Evolutionary conservation across 2,797 vertebrate species (phyloP), one percentile per base, ranked within the genome.

Genomic region (Alcedo quadribrachys): DNA sequence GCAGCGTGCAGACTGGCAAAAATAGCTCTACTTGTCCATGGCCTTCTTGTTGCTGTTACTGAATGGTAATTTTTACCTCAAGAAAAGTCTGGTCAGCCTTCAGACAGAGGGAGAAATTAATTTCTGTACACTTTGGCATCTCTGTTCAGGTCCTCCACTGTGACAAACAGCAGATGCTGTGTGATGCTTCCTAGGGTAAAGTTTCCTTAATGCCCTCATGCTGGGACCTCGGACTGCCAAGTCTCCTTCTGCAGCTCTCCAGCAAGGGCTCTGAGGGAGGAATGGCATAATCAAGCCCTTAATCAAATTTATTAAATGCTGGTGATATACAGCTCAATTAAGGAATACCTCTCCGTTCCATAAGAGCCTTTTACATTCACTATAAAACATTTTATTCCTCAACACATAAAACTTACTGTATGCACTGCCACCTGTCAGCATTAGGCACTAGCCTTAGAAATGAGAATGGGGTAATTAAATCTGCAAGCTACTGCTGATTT

Each of bases 281-380:
- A 79, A 90, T 30, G 73, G 54, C 74, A 60, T 73, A 89, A 80
- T 88, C 66, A 81, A 88, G 48, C 33, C 37, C 45, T 91, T 93
- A 57, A 95, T 89, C 35, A 88, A 70, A 86, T 89, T 74, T 85
- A 91, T 85, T 89, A 92, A 92, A 85, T 68, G 54, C 37, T 90
- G 45, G 55, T 95, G 94, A 96, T 94, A 85, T 96, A 95, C 66
- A 93, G 50, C 33, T 66, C 91, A 95, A 88, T 96, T 94, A 95
- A 92, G 85, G 68, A 85, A 81, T 89, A 84, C 50, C n/a, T 87
- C 75, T 86, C 67, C 6, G 4, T 91, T 92, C 68, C 63, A 30
- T 85, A 87, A 90, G 63, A 94, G 75, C 87, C 87, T 95, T 94
- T 96, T 88, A 93, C 66, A n/a, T 87, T 92, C 68, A 30, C 87